These are phyloP conservation scores for Ptychoptera contaminata DNA, from an alignment of 2,888 invertebrate genomes.

Conservation along the genomic window DNA sequence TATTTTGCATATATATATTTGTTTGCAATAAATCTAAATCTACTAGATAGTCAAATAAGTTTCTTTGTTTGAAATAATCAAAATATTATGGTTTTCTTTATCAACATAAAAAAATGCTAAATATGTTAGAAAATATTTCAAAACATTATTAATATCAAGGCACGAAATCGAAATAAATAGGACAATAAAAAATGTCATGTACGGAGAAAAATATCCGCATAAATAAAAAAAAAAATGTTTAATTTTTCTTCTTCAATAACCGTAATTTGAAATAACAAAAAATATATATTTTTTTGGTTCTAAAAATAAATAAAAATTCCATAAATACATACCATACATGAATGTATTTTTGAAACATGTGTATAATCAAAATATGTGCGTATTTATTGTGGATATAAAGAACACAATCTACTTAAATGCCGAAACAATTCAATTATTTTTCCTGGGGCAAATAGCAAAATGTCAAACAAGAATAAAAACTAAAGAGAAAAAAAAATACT, in stretches of 20 bases:
- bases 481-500: too few species aligned
- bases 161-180: constrained; percentile 6
- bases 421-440: constrained; percentile 6
- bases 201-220: neutral
- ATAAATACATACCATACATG: neutral
- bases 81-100: too few species aligned
- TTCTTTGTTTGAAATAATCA: too few species aligned
- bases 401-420: constrained; percentile 6
- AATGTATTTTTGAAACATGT: neutral
- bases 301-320: neutral
- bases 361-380: neutral
- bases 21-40: too few species aligned
- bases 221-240: neutral
- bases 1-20: too few species aligned
- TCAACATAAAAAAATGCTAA: too few species aligned
- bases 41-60: too few species aligned
- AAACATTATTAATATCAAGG: neutral
- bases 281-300: neutral
- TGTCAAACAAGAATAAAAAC: too few species aligned
- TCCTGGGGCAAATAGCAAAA: neutral
- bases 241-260: neutral
- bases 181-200: constrained; percentile 4
- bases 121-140: neutral
- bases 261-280: constrained; percentile 3
- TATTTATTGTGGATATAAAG: neutral